Percentiles rank a stretch among this genome's conserved stretches.
Conservation (phyloP, 2,797 vertebrate species). For the Remorina albescens region DNA sequence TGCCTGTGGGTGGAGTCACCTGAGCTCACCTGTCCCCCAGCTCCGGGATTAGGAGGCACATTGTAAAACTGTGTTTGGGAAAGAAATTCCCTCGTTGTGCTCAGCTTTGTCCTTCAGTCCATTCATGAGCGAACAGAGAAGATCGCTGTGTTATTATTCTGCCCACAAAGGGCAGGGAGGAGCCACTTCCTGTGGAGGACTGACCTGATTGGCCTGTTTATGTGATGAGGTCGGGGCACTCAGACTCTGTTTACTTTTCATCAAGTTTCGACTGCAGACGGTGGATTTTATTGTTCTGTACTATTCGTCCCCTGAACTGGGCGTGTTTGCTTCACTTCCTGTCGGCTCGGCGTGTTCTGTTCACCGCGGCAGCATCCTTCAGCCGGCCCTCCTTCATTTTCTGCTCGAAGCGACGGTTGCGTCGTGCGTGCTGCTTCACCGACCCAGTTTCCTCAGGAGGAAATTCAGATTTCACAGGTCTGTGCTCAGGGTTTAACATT, state of each 20-base stretch:
- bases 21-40: neutral
- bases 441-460: conserved; percentile 27
- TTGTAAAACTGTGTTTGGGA: conserved; percentile 1
- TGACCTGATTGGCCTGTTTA: neutral
- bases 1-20: neutral
- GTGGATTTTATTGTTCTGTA: no score
- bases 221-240: neutral
- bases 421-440: conserved; percentile 1
- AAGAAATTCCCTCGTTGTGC: conserved; percentile 13
- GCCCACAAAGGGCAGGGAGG: conserved; percentile 38
- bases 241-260: neutral
- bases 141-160: conserved; percentile 22
- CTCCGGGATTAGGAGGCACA: neutral
- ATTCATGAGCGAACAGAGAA: conserved; percentile 13
- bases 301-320: no score
- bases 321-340: no score
- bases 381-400: neutral
- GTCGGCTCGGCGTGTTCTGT: neutral
- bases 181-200: neutral
- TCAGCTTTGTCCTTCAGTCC: conserved; percentile 23
- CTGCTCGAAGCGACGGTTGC: neutral
- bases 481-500: neutral
- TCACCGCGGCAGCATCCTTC: neutral
- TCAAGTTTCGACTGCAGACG: no score
- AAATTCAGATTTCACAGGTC: conserved; percentile 38